Conservation (phyloP, 2,888 invertebrate genomes). For the Griposia aprilina region DNA sequence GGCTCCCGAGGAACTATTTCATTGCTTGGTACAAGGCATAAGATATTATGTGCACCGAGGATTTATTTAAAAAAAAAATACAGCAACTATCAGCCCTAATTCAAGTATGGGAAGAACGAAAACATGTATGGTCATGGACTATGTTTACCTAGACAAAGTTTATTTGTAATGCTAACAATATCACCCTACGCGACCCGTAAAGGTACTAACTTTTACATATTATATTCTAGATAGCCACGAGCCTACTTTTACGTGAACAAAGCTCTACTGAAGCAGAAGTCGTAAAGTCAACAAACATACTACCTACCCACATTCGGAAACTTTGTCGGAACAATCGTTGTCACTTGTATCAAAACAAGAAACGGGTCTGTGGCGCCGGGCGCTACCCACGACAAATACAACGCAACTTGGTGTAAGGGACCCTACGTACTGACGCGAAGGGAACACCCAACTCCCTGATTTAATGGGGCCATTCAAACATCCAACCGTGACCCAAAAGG, state of each 20-base stretch:
- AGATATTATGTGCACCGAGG: not conserved
- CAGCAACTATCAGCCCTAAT: not conserved
- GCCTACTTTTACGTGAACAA: slow-evolving; percentile 4
- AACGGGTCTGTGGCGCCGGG: slow-evolving; percentile 73
- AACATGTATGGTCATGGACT: not conserved
- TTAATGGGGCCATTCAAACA: slow-evolving; percentile 71
- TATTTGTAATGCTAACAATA: slow-evolving; percentile 11
- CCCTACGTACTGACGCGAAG: slow-evolving; percentile 49
- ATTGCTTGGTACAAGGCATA: slow-evolving; percentile 42
- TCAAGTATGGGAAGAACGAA: not conserved
- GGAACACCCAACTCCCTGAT: slow-evolving; percentile 65
- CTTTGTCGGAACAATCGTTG: slow-evolving; percentile 56
- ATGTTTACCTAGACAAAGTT: not conserved
- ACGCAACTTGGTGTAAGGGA: slow-evolving; percentile 63
- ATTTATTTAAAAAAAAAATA: not conserved
- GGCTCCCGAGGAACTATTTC: slow-evolving; percentile 57
- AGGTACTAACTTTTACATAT: slow-evolving; percentile 8
- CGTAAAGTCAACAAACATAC: slow-evolving; percentile 46
- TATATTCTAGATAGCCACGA: slow-evolving; percentile 10
- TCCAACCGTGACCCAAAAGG: slow-evolving; percentile 45
- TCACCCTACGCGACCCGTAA: not conserved
- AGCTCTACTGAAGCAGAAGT: slow-evolving; percentile 6
- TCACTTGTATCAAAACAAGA: slow-evolving; percentile 55
- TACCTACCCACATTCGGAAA: slow-evolving; percentile 34
- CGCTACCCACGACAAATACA: slow-evolving; percentile 71